Base-by-base conservation (phyloP, 1,140 invertebrate species). In the Drosophila erecta region DNA sequence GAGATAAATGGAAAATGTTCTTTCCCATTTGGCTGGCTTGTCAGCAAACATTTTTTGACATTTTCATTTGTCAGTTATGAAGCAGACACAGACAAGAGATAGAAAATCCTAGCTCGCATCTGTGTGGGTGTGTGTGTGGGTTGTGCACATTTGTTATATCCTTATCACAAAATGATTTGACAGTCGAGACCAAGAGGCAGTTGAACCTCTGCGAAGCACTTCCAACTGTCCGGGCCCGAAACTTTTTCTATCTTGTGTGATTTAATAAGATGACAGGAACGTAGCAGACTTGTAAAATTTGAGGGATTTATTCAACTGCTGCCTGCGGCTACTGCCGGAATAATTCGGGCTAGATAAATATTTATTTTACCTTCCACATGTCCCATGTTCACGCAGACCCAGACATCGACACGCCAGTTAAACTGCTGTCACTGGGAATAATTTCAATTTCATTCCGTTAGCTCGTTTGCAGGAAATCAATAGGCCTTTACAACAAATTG, bases 31-130 rank as follows among this genome's bases (percentile, higher is more conserved):
- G 58, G 53, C 49, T 76, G 44, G 44, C 76, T 71, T 75, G 73
- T 72, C 79, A 81, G 62, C 71, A 76, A 55, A 46, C 66, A 64
- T 81, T 83, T 87, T 87, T 87, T 86, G 83, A 87, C 83, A 87
- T 89, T 87, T 87, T 87, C 83, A 87, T 87, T 87, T 87, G 84
- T 87, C 83, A 89, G 84, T 83, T 89, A 89, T 87, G 83, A 83
- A 83, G 60, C 65, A 66, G 53, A 58, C 33, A 51, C 44, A 55
- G 40, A 66, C 30, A 37, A 10, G 49, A 60, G 58, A 67, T 69
- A 55, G 60, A 86, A 44, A 76, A 66, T 65, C 37, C 43, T 43
- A 43, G 17, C 76, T 40, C 65, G 66, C 61, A 56, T 54, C 38
- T 57, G 81, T 30, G 10, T 30, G 6, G 0, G 4, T 37, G 11